Evolutionary conservation across 2,797 vertebrate species (phyloP).

Genomic region (Pogoniulus pusillus): DNA sequence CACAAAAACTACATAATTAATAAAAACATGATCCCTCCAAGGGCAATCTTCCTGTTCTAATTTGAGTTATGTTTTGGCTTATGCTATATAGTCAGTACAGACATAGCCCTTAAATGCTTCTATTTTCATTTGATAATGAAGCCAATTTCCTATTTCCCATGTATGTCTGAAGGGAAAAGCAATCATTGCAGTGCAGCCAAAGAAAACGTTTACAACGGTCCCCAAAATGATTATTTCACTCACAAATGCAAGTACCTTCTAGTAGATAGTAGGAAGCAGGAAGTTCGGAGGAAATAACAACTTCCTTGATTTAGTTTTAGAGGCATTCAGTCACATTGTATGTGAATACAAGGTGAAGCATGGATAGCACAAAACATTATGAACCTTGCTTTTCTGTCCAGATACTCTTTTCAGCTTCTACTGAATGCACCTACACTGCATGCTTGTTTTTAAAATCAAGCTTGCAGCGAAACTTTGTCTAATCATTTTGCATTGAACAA

Average conservation of each 20-base stretch:
- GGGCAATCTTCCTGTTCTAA: not conserved
- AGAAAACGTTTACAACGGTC: not conserved
- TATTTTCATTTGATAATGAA: constrained; percentile 29
- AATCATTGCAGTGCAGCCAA: not conserved
- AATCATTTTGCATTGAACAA: not conserved
- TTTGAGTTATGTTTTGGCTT: not conserved
- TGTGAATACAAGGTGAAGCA: not conserved
- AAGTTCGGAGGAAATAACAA: not conserved
- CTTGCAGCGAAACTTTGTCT: not conserved
- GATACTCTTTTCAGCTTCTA: not conserved
- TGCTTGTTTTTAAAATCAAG: not conserved
- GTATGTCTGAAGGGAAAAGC: not conserved
- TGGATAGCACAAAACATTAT: not conserved
- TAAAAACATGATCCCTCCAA: not conserved
- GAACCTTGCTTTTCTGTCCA: not conserved
- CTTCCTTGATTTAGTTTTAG: not conserved
- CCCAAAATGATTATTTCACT: not conserved
- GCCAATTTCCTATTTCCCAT: not conserved
- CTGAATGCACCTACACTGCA: not conserved
- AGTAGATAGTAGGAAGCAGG: not conserved
- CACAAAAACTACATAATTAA: not conserved
- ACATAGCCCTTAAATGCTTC: not conserved
- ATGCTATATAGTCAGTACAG: not conserved
- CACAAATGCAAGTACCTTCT: not conserved
- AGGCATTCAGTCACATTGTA: not conserved